phyloP scores from a whole-genome alignment of 2,888 invertebrate genomes.

The Autographa pulchrina region DNA sequence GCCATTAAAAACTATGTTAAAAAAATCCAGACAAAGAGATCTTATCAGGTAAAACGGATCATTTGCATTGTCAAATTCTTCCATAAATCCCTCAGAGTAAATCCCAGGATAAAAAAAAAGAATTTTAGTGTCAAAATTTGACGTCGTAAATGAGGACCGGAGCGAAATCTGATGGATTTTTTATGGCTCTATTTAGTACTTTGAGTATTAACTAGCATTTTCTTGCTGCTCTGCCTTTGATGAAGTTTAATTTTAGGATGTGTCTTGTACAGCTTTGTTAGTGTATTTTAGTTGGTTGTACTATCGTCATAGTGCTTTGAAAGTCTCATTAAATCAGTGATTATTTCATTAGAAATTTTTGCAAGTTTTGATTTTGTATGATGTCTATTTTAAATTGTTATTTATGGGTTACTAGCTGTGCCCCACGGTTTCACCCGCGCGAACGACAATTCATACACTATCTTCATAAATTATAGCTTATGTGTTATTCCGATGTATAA shows the following conservation, averaged over 20 bases:
- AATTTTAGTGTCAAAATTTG: constrained; percentile 52
- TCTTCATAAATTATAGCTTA: too few species aligned
- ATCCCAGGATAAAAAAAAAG: constrained; percentile 46
- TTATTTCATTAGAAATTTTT: too few species aligned
- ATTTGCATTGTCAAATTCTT: constrained; percentile 54
- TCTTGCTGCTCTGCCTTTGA: constrained; percentile 31
- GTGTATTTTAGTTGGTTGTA: not conserved
- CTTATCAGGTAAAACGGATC: constrained; percentile 49
- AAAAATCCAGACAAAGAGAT: constrained; percentile 40
- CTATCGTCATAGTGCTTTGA: too few species aligned
- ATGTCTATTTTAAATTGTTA: too few species aligned
- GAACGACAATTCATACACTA: too few species aligned
- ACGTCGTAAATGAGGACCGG: constrained; percentile 49
- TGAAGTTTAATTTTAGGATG: not conserved
- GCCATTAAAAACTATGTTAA: constrained; percentile 29
- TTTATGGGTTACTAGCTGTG: too few species aligned
- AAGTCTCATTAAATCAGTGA: too few species aligned
- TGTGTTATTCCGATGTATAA: too few species aligned
- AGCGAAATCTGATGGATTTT: constrained; percentile 49
- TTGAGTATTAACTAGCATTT: constrained; percentile 39
- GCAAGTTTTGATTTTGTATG: too few species aligned
- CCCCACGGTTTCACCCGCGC: too few species aligned
- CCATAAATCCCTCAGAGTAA: constrained; percentile 41
- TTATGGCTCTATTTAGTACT: constrained; percentile 49
- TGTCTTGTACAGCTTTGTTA: not conserved